A percentile compares a stretch with the other conserved stretches of the same genome.
Conservation (phyloP, 2,888 invertebrate genomes). For the Thymelicus acteon region DNA sequence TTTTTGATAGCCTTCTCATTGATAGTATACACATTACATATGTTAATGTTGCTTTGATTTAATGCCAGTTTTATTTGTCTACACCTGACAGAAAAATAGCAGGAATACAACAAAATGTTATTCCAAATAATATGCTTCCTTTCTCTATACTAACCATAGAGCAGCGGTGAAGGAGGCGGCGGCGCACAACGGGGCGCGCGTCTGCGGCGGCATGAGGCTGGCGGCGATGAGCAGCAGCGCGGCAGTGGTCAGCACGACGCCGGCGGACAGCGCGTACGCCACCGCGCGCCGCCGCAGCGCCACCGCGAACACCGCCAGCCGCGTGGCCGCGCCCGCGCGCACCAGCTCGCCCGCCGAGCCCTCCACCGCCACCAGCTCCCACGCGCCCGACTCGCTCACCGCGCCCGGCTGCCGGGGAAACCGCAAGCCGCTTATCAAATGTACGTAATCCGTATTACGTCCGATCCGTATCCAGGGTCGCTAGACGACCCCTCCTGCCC, state of each 20-base stretch:
- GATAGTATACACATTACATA: no score
- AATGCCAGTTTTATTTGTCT: no score
- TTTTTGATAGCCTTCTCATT: no score
- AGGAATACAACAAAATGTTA: no score
- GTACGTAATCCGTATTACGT: no score
- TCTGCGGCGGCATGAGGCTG: slow-evolving; percentile 55
- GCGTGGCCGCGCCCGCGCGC: slow-evolving; percentile 42
- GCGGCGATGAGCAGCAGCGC: slow-evolving; percentile 58
- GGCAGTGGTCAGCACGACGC: slow-evolving; percentile 53
- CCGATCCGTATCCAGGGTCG: no score
- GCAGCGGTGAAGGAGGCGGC: slow-evolving; percentile 62
- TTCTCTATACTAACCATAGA: slow-evolving; percentile 56
- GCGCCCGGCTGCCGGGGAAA: slow-evolving; percentile 30
- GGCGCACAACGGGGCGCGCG: slow-evolving; percentile 64
- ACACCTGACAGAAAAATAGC: no score
- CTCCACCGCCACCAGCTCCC: slow-evolving; percentile 60
- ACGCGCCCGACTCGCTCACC: slow-evolving; percentile 64
- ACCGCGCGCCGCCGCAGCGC: slow-evolving; percentile 58
- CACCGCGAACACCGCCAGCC: slow-evolving; percentile 55
- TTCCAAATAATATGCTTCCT: no score
- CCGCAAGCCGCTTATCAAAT: no score
- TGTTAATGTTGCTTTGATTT: no score
- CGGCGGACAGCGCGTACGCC: slow-evolving; percentile 56
- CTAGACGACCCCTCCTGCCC: no score
- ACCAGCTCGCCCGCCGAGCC: slow-evolving; percentile 45